A percentile compares a stretch with the other conserved stretches of the same genome.
phyloP scores from a whole-genome alignment of 2,888 invertebrate genomes.

The Watsonalla binaria region DNA sequence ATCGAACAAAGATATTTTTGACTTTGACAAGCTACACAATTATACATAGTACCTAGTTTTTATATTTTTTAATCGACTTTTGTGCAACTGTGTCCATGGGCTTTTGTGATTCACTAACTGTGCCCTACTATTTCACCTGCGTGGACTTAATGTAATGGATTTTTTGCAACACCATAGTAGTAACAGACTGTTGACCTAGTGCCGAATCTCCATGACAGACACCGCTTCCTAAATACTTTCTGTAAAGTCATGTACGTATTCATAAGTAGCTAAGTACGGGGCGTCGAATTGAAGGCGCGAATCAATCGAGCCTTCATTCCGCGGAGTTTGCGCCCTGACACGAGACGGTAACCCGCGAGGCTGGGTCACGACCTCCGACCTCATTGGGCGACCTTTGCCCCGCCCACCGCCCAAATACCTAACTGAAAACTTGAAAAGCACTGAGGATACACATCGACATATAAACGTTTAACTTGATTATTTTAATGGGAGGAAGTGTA shows the following conservation, averaged over 20 bases:
- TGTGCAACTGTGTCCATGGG: no score
- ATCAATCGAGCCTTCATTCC: slow-evolving; percentile 39
- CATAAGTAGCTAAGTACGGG: slow-evolving; percentile 23
- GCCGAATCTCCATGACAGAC: no score
- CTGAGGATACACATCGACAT: slow-evolving; percentile 20
- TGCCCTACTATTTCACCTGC: no score
- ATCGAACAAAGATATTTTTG: no score
- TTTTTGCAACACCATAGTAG: no score
- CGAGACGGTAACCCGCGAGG: slow-evolving; percentile 34
- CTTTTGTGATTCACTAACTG: no score
- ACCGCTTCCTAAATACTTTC: background rate
- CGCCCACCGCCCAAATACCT: slow-evolving; percentile 58
- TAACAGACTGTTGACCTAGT: no score
- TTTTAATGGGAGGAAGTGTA: background rate
- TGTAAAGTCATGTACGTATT: background rate
- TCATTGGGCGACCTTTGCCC: slow-evolving; percentile 72
- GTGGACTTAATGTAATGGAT: no score
- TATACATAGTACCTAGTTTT: no score
- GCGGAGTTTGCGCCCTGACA: slow-evolving; percentile 38
- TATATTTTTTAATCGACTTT: no score
- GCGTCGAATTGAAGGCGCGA: slow-evolving; percentile 40
- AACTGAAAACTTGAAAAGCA: slow-evolving; percentile 37
- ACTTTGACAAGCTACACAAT: no score
- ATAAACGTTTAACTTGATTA: background rate
- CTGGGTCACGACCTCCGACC: slow-evolving; percentile 72